These are phyloP conservation scores for Lophochroa leadbeateri DNA, from an alignment of 2,113 vertebrate species.

Conservation along the genomic window DNA sequence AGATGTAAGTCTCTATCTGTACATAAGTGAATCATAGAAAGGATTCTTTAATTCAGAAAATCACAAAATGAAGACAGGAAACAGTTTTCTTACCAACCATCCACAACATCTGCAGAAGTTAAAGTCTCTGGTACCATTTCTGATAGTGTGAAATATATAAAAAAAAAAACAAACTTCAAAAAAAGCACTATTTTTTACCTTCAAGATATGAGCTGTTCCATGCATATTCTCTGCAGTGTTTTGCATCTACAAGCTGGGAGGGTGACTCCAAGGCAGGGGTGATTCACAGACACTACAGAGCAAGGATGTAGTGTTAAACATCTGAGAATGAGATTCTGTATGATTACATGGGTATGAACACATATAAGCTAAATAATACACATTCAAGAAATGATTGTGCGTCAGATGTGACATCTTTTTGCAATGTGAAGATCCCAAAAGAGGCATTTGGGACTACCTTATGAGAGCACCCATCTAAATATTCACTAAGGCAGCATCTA, in stretches of 20 bases:
- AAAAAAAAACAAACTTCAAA: neutral
- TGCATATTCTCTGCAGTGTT: neutral
- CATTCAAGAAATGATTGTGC: neutral
- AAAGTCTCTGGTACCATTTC: neutral
- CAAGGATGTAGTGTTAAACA: neutral
- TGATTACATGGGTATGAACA: neutral
- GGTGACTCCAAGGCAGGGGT: neutral
- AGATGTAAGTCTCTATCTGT: neutral
- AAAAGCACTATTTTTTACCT: neutral
- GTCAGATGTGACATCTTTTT: neutral
- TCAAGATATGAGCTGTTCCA: neutral
- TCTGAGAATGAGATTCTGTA: neutral
- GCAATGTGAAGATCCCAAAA: neutral
- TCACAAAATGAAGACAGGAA: neutral
- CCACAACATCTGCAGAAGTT: neutral
- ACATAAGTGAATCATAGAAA: neutral
- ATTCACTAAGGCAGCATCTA: neutral
- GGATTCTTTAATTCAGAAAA: neutral
- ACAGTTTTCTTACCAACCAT: neutral
- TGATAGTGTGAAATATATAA: neutral
- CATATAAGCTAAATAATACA: neutral
- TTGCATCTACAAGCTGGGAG: neutral
- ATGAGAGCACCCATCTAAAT: accelerated
- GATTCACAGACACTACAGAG: neutral
- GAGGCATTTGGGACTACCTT: neutral